Evolutionary conservation across 2,797 vertebrate species (phyloP), one percentile per base, ranked within the genome.

Genomic region (Eidolon dupreanum): DNA sequence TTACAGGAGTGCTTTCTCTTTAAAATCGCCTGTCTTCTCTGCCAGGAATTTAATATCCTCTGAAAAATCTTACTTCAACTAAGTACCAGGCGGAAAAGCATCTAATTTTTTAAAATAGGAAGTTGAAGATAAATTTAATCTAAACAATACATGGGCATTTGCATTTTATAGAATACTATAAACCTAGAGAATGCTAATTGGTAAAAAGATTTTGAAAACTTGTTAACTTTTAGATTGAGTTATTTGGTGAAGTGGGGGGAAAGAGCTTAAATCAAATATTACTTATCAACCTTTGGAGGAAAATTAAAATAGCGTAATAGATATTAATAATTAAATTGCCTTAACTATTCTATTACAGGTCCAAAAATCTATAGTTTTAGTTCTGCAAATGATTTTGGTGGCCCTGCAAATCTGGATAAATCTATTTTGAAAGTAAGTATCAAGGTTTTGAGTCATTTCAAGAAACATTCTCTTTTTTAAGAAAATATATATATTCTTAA

Each of bases 311-410:
- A 63, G 61, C 55, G 0, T 13, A 43, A 3, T 83, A 2, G 11
- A n/a, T 95, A 89, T 57, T 85, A 8, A 17, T 93, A 77, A 57
- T 92, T 87, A 96, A 95, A 93, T 61, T 94, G 10, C 36, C 77
- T 93, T 97, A 4, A 11, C 59, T 97, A 1, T 94, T 97, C 96
- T 98, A 0, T 84, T 97, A 38, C 97, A 99, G 99, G 98, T 97
- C 99, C 99, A 1, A 99, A 99, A 98, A 99, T 99, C 24, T 99
- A 99, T 97, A 99, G 99, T 98, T 99, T 99, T 81, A 97, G 98
- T 97, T 98, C 99, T 49, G 97, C 99, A 92, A 98, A 98, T 61
- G 99, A 99, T 97, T 98, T 98, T 11, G 96, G 98, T 78, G 98
- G 98, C 84, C 98, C 98, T 83, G 98, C 99, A 94, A 98, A 96